Percentiles rank a stretch among this genome's conserved stretches.
Evolutionary conservation across 2,797 vertebrate genomes (phyloP).

Genomic region (Pampus argenteus): DNA sequence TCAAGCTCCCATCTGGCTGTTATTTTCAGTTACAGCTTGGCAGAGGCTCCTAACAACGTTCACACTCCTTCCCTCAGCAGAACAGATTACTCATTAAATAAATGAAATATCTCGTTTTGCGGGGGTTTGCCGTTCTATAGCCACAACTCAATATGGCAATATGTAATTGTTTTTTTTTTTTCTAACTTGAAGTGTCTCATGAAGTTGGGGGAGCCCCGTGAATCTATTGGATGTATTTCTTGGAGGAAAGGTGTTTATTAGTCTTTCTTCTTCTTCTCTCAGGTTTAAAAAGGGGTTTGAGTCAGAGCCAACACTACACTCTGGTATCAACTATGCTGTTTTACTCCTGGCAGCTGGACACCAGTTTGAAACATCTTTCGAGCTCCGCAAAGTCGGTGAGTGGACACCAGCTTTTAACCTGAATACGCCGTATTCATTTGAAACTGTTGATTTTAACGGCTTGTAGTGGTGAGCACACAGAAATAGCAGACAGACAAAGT

Average conservation of each 20-base stretch:
- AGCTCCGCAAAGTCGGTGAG: conserved; percentile 99
- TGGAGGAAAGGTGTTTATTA: conserved; percentile 35
- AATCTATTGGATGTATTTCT: conserved; percentile 49
- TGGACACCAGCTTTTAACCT: conserved; percentile 38
- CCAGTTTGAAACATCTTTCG: conserved; percentile 96
- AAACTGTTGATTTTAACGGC: no score
- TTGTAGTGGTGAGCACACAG: no score
- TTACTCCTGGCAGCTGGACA: conserved; percentile 96
- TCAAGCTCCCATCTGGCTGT: conserved; percentile 61
- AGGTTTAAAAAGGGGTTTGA: conserved; percentile 98
- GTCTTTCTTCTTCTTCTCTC: conserved; percentile 46
- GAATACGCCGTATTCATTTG: conserved; percentile 14
- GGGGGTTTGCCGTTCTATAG: conserved; percentile 51
- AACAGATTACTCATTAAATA: conserved; percentile 78
- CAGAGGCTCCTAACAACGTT: conserved; percentile 56
- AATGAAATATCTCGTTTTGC: conserved; percentile 68
- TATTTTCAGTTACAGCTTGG: conserved; percentile 60
- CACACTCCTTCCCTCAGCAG: conserved; percentile 39
- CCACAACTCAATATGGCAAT: conserved; percentile 70
- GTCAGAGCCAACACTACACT: conserved; percentile 97
- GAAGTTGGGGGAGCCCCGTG: conserved; percentile 20
- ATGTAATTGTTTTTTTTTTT: conserved; percentile 64
- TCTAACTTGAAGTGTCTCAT: conserved; percentile 36
- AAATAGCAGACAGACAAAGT: no score
- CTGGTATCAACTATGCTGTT: conserved; percentile 97